Evolutionary conservation across 2,797 vertebrate genomes (phyloP), one percentile per base, ranked within the genome.

Genomic region (Sorex maritimensis): DNA sequence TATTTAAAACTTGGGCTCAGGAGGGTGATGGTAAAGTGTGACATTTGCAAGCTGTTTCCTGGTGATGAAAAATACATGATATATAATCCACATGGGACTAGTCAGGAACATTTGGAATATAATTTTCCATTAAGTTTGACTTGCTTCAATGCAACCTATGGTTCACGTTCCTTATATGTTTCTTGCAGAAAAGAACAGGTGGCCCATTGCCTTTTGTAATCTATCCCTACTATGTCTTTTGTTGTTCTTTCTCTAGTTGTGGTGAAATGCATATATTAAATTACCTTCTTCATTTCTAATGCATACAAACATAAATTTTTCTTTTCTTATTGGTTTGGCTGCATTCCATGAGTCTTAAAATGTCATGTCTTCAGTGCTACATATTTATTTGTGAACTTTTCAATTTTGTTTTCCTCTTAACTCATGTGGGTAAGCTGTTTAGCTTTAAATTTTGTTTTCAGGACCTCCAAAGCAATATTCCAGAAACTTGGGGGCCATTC

Each of bases 11-110:
- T 95, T 90, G 86, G 90, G 82, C 95, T 97, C 2, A 10, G 92
- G 90, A 97, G 95, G 94, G 95, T 95, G 97, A 95, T 55, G 46
- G 96, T 97, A 95, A 97, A 98, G 97, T 98, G 95, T 88, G 97
- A 97, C 97, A 97, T 97, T 98, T 94, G 46, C 98, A 98, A 97
- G 97, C 98, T 98, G 97, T 98, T 98, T 98, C 97, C 90, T 79
- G 55, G 95, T 82, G 89, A 98, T 98, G 97, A 98, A 98, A 98
- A 97, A 98, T 98, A 94, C 95, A 98, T 98, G 97, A 98, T 95
- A 96, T 96, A 77, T 95, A 98, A 97, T 97, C 97, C 96, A 97
- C 97, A 97, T 96, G 97, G 95, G 97, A 97, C 97, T 94, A 97
- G 95, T 96, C 96, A 97, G 97, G 97, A 95, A 94, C 41, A 95